Base-by-base conservation (phyloP, 2,888 invertebrate species). In the Lepidocyrtinus sp. region DNA sequence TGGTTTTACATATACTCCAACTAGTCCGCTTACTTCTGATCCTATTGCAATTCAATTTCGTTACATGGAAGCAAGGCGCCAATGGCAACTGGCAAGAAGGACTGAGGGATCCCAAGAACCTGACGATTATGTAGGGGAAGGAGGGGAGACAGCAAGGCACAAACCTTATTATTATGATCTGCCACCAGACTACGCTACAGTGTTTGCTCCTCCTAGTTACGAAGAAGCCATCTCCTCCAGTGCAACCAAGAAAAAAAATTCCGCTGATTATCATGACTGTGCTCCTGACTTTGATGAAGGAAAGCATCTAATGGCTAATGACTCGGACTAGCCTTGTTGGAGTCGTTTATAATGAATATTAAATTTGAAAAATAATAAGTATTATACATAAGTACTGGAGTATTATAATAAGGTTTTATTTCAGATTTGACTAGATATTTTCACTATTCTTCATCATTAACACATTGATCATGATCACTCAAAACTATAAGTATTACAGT, bases 61-160 rank as follows among this genome's bases (percentile, higher is more conserved):
- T 15, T 62, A 72, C 46, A 5, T 65, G 55, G 76, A 72, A 36
- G 63, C 55, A 2, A 26, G 72, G 19, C 46, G 50, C 2, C 59
- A 71, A 15, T 72, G 71, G 70, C 74, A 65, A 19, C 61, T 68
- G 15, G 64, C 45, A 0, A 55, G 55, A 7, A 24, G 26, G 1
- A 63, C 22, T 22, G 68, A 45, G 7, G 27, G 27, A 5, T 0
- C 15, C 12, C 15, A 64, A 5, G 71, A 68, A 59, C 46, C 46
- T n/a, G 81, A 81, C 45, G 80, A 80, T 61, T 80, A 80, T 26
- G 21, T 76, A 21, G 76, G 76, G 7, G 76, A 76, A 64, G 81
- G 75, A 9, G 80, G 80, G 17, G 74, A 74, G 61, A 80, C 80
- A 1, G 80, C 80, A 1, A 69, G 80, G 25, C 65, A 70, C 22